Percentiles rank a stretch among this genome's conserved stretches.
Evolutionary conservation across 2,113 vertebrate genomes (phyloP).

Genomic region (Chloropsis cyanopogon): DNA sequence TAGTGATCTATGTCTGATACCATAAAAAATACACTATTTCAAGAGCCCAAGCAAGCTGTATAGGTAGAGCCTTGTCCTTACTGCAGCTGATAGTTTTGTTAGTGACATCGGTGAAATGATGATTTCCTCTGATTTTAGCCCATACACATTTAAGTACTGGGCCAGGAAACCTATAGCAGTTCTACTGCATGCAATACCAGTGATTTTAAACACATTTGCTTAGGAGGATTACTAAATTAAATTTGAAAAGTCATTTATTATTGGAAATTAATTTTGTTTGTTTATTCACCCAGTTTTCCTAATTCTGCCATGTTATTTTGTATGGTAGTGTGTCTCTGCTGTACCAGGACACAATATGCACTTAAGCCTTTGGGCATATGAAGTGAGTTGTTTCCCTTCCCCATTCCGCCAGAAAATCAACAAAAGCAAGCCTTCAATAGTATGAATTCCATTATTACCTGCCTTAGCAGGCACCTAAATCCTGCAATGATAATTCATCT

Average conservation of each 20-base stretch:
- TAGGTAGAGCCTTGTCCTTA: neutral
- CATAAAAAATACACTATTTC: neutral
- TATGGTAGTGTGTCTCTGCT: neutral
- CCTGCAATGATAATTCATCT: constrained; percentile 22
- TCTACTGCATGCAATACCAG: neutral
- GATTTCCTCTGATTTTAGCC: neutral
- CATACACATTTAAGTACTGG: neutral
- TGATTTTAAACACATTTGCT: neutral
- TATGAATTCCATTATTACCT: neutral
- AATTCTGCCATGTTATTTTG: neutral
- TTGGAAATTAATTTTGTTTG: neutral
- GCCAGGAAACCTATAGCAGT: neutral
- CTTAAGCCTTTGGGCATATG: neutral
- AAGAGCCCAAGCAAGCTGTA: neutral
- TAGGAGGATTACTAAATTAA: neutral
- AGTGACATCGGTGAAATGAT: neutral
- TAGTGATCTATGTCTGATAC: neutral
- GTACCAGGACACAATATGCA: rapidly evolving
- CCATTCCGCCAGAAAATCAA: neutral
- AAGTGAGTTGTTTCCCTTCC: neutral
- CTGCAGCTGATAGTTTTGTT: neutral
- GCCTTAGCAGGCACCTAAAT: neutral
- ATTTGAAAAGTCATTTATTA: neutral
- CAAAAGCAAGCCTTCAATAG: neutral
- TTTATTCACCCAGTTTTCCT: neutral